phyloP scores from a whole-genome alignment of 64 coral and sea anemone genomes.

The Porites lutea region DNA sequence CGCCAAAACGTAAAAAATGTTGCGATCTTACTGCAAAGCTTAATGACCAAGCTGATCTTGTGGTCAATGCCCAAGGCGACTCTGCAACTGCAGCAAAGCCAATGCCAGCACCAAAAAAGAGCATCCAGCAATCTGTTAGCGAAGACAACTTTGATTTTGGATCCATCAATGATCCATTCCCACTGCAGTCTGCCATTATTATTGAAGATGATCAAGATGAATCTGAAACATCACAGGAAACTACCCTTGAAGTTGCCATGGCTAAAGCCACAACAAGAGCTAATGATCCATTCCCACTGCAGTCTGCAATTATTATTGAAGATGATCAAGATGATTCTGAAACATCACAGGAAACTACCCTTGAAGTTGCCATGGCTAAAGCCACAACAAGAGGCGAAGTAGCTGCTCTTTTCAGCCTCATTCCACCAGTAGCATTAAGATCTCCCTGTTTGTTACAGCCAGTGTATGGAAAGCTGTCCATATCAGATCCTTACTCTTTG shows the following conservation, averaged over 20 bases:
- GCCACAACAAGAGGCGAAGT: slow-evolving; percentile 7
- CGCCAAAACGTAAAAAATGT: too few species aligned
- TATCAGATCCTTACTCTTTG: background rate
- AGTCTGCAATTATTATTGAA: background rate
- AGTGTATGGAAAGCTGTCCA: background rate
- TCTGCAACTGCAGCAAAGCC: too few species aligned
- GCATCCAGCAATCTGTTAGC: too few species aligned
- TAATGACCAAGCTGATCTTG: too few species aligned
- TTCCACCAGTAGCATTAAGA: background rate
- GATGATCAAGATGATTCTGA: background rate
- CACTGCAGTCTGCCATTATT: background rate
- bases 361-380: slow-evolving; percentile 21
- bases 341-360: background rate
- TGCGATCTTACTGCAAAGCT: too few species aligned
- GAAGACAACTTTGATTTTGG: too few species aligned
- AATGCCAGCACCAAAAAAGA: too few species aligned
- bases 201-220: slow-evolving; percentile 21
- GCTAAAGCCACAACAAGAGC: slow-evolving; percentile 11
- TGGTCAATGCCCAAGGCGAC: too few species aligned
- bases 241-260: slow-evolving; percentile 4
- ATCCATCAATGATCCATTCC: too few species aligned
- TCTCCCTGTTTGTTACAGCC: background rate
- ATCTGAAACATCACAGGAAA: background rate
- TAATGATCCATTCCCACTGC: too few species aligned
- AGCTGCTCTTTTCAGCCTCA: background rate